phyloP scores from a whole-genome alignment of 1,140 invertebrate genomes.

The Ceratitis capitata region DNA sequence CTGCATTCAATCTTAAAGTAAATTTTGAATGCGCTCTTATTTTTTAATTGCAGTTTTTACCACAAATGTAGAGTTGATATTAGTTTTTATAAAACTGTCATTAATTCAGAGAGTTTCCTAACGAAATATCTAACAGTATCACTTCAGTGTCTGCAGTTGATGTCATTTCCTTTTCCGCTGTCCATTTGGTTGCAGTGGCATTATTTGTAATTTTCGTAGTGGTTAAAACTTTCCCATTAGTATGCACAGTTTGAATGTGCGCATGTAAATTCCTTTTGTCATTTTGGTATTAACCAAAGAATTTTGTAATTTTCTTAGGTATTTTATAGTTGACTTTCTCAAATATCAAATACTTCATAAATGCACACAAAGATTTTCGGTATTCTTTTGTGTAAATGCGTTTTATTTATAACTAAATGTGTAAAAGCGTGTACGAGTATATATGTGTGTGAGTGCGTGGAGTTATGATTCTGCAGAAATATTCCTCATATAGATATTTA shows the following conservation, averaged over 20 bases:
- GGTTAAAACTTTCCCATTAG: neutral
- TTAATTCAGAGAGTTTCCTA: neutral
- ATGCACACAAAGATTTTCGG: neutral
- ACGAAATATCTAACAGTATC: neutral
- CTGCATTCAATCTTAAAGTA: too few species aligned
- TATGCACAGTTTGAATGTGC: neutral
- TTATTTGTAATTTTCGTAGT: too few species aligned
- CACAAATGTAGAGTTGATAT: too few species aligned
- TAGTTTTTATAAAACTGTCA: too few species aligned
- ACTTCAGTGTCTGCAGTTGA: neutral
- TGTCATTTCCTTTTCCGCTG: neutral
- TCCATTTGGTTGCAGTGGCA: neutral
- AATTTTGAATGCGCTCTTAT: too few species aligned
- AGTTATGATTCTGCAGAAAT: neutral
- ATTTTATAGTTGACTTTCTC: neutral
- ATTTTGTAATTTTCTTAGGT: slow-evolving; percentile 14
- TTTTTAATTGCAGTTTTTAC: too few species aligned
- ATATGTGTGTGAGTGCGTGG: neutral
- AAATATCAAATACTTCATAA: neutral
- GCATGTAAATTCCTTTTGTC: neutral
- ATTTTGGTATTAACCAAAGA: neutral
- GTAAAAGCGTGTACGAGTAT: neutral
- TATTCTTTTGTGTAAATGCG: neutral
- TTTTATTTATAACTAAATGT: neutral
- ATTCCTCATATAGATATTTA: neutral